These are phyloP conservation scores for Erethizon dorsatum DNA, from an alignment of 2,797 vertebrate species.

Conservation along the genomic window DNA sequence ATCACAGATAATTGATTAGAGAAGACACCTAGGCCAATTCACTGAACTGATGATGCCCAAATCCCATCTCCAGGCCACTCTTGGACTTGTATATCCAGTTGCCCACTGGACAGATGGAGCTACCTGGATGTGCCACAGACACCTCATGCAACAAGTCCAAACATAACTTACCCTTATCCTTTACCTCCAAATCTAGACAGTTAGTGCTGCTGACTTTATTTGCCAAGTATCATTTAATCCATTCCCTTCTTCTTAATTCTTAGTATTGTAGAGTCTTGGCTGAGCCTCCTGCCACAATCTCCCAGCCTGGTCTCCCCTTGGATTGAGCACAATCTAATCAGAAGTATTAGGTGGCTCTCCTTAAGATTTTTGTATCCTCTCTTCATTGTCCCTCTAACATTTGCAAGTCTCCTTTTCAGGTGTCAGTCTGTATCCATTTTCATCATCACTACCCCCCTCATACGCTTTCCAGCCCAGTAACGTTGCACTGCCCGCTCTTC, in stretches of 20 bases:
- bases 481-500: background rate
- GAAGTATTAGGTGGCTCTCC: background rate
- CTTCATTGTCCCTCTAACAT: background rate
- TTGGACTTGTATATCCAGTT: background rate
- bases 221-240: background rate
- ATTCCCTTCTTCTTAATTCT: background rate
- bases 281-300: background rate
- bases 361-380: background rate
- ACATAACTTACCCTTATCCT: background rate
- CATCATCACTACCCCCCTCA: background rate
- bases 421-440: background rate
- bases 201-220: background rate
- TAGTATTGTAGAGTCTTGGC: too few species aligned
- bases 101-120: background rate
- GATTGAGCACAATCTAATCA: background rate
- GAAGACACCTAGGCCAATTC: background rate
- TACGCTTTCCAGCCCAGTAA: background rate
- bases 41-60: background rate
- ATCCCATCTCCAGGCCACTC: background rate
- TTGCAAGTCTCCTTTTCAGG: background rate
- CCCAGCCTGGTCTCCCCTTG: background rate
- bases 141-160: background rate
- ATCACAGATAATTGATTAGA: background rate
- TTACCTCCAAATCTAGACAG: background rate
- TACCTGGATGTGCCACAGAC: background rate